A percentile compares a stretch with the other conserved stretches of the same genome.
These are phyloP conservation scores for Crocuta crocuta DNA, from an alignment of 2,113 vertebrate species.

Conservation along the genomic window DNA sequence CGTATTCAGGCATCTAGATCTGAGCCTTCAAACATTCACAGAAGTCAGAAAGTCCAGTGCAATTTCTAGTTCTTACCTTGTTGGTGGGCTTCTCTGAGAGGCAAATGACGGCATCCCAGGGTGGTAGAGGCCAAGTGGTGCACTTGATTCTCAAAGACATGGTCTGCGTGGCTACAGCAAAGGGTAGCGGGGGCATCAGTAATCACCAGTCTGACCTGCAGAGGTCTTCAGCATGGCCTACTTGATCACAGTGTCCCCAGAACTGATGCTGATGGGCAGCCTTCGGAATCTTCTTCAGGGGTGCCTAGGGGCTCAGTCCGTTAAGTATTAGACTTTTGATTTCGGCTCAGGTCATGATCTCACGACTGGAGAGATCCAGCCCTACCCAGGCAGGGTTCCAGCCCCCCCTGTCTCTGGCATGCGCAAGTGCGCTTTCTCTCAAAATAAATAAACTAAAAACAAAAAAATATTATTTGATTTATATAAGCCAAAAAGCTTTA, in stretches of 20 bases:
- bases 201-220: background rate
- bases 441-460: too few relatives aligned
- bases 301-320: too few relatives aligned
- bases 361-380: too few relatives aligned
- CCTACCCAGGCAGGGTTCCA: too few relatives aligned
- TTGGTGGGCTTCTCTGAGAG: background rate
- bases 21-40: background rate
- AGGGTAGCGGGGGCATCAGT: background rate
- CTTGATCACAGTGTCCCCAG: background rate
- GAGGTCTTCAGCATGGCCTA: background rate
- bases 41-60: background rate
- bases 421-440: too few relatives aligned
- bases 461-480: background rate
- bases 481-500: background rate
- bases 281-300: background rate
- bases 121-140: background rate
- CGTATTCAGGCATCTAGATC: background rate
- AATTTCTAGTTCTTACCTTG: background rate
- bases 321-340: too few relatives aligned
- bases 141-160: background rate
- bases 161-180: background rate
- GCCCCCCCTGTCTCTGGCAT: too few relatives aligned
- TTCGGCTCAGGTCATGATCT: too few relatives aligned
- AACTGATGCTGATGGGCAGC: background rate
- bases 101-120: background rate